Base-by-base conservation (phyloP, 2,797 vertebrate species). In the Melanotaenia parkinsoni region DNA sequence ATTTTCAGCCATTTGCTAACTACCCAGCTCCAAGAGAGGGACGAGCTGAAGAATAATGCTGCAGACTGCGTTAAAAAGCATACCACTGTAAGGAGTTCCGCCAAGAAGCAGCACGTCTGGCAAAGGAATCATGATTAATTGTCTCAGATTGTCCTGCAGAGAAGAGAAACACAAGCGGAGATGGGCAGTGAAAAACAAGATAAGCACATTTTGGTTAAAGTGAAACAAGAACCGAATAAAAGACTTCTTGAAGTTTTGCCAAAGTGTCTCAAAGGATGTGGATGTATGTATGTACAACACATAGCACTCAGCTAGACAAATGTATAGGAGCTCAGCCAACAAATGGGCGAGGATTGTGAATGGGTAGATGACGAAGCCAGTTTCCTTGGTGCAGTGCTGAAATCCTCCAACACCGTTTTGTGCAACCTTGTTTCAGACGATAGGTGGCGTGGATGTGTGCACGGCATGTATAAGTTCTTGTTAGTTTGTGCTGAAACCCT, bases 81-180 rank as follows among this genome's bases (percentile, higher is more conserved):
- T 96, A 98, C 97, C 97, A 91, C 95, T 96, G 90, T 96, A 95
- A 12, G 96, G 96, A 84, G 94, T 96, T 94, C 94, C 96, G 83
- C 95, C 95, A 90, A 98, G 95, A 89, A 96, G 93, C 89, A 96
- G 85, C 83, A 97, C 94, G 74, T 98, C 97, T 89, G 97, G 97
- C 92, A 97, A 90, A 79, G 96, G 95, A 94, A 96, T 96, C 95
- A 97, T 93, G 83, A 98, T 96, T 88, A 98, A 84, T 73, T 98
- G 97, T 85, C 96, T 96, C 90, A 98, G 94, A 89, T 93, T 95
- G 86, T 98, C 96, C 97, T 98, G 76, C 54, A 81, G 40, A 84
- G 64, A 66, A 72, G 8, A 78, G 64, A 75, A 65, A 76, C 28
- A 65, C 60, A 75, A 53, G 47, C 32, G 30, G 63, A 72, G 51